Base-by-base conservation (phyloP, 2,888 invertebrate genomes). In the Cephalotes varians region DNA sequence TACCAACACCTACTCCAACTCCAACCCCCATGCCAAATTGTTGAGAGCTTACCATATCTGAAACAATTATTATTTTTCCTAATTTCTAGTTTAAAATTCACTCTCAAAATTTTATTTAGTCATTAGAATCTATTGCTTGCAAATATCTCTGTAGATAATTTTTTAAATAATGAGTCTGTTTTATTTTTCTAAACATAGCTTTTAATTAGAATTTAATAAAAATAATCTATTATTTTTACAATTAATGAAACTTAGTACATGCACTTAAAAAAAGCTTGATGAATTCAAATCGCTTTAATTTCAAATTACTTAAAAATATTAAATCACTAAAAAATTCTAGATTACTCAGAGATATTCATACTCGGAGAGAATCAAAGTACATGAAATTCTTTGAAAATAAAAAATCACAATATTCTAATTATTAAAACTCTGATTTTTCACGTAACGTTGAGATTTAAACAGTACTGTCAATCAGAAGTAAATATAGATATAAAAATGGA, bases 1-100 rank as follows among this genome's bases (percentile, higher is more conserved):
- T 93, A 81, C 88, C 91, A 31, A 91, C 94, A 83, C 88, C 93
- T 87, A 88, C 91, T 81, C 94, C 96, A 95, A 91, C 91, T 18
- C 92, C 92, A 4, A 94, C 94, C 28, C 94, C 93, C 15, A 93
- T 93, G 12, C 95, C 95, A 90, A 95, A 95, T 74, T 94, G 94
- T 89, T 95, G 95, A 12, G 94, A 96, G 84, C 95, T 96, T 1
- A 96, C 96, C 96, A 96, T 96, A n/a, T 96, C 96, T 88, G 94
- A 6, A 67, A 82, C 18, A 56, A 79, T 40, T 37, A 2, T 58
- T n/a, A 9, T 2, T n/a, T 40, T 51, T 47, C 18, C 2, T n/a
- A 5, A 71, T 25, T 25, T 54, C 1, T 12, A 28, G n/a, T 44
- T 60, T 44, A 4, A 15, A 64, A 64, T 58, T 28, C 5, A 31